phyloP scores from a whole-genome alignment of 2,888 invertebrate species.

The Xylota sylvarum region DNA sequence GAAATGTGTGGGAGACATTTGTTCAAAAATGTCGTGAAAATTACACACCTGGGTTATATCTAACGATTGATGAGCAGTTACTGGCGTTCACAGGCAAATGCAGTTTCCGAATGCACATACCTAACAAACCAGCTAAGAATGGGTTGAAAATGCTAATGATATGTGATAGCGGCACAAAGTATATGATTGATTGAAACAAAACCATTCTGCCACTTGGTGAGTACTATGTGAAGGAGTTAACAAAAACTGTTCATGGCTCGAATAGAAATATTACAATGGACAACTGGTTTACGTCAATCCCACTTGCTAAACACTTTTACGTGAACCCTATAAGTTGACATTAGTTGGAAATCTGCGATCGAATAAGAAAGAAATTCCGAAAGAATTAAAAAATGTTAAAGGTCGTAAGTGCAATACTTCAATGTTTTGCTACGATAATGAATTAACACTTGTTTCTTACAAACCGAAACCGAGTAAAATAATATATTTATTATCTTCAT shows the following conservation, averaged over 20 bases:
- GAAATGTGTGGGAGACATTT: conserved; percentile 40
- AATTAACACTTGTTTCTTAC: too few relatives aligned
- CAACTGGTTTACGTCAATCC: too few relatives aligned
- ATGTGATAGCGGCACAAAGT: conserved; percentile 58
- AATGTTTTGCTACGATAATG: too few relatives aligned
- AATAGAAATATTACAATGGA: too few relatives aligned
- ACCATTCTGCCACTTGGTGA: conserved; percentile 53
- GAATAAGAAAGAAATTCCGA: too few relatives aligned
- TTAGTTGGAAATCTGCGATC: too few relatives aligned
- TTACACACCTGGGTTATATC: conserved; percentile 28
- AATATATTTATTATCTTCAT: too few relatives aligned
- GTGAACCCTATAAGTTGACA: too few relatives aligned
- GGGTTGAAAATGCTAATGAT: conserved; percentile 62
- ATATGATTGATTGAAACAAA: conserved; percentile 60
- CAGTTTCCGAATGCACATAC: conserved; percentile 47
- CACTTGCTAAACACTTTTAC: too few relatives aligned
- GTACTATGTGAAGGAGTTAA: conserved; percentile 63
- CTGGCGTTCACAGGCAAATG: conserved; percentile 61
- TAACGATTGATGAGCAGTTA: conserved; percentile 51
- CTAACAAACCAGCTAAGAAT: conserved; percentile 56
- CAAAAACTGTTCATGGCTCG: conserved; percentile 42
- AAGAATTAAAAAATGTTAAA: too few relatives aligned
- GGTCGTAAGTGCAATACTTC: too few relatives aligned
- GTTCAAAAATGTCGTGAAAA: conserved; percentile 42
- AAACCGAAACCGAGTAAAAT: too few relatives aligned